Evolutionary conservation across 2,888 invertebrate species (phyloP).

Genomic region (Fragum whitleyi): DNA sequence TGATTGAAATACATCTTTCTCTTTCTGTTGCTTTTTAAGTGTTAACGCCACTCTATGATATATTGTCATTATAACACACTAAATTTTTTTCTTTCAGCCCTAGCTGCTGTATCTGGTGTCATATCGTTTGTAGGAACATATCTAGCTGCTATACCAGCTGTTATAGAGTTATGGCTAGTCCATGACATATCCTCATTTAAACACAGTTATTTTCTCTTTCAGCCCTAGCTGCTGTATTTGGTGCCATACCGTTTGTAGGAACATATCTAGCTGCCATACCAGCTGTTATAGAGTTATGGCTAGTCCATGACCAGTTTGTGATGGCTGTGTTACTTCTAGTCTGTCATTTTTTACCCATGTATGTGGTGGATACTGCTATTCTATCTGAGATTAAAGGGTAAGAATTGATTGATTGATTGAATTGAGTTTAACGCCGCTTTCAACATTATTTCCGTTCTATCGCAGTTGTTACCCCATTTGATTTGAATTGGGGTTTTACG

Average conservation of each 20-base stretch:
- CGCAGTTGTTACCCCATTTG: no score
- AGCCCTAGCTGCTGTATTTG: slow-evolving; percentile 96
- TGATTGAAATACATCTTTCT: no score
- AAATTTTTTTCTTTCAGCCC: slow-evolving; percentile 88
- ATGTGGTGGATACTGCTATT: slow-evolving; percentile 97
- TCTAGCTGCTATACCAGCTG: slow-evolving; percentile 97
- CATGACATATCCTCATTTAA: slow-evolving; percentile 92
- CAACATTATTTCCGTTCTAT: no score
- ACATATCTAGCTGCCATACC: slow-evolving; percentile 98
- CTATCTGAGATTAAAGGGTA: slow-evolving; percentile 99
- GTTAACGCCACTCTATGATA: slow-evolving; percentile 96
- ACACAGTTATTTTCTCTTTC: slow-evolving; percentile 64
- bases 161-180: slow-evolving; percentile 97
- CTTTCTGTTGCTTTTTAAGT: slow-evolving; percentile 97
- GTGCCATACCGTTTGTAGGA: slow-evolving; percentile 97
- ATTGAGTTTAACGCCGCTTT: no score
- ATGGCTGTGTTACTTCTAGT: slow-evolving; percentile 93
- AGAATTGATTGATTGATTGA: no score
- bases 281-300: slow-evolving; percentile 97
- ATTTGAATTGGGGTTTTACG: no score
- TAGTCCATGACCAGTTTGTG: slow-evolving; percentile 93
- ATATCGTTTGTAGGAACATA: slow-evolving; percentile 98
- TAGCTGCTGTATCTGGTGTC: slow-evolving; percentile 97
- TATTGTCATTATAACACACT: slow-evolving; percentile 88
- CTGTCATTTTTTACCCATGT: slow-evolving; percentile 95